A percentile compares a stretch with the other conserved stretches of the same genome.
Evolutionary conservation across 2,888 invertebrate genomes (phyloP).

Genomic region (Drosophila picticornis): DNA sequence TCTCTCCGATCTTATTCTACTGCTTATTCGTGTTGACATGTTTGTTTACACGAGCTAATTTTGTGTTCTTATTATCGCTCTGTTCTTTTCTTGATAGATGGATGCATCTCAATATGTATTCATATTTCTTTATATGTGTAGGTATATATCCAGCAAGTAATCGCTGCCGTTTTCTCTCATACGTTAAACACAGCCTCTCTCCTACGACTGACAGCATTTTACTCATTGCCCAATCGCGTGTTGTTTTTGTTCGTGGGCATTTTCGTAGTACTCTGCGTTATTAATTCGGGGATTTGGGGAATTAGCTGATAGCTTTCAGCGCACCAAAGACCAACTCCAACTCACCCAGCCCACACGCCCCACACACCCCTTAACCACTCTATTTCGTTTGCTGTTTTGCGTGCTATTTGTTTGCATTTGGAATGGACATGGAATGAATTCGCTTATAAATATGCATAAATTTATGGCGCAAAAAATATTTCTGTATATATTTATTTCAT

Average conservation of each 20-base stretch:
- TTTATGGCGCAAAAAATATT: constrained; percentile 57
- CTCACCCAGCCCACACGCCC: background rate
- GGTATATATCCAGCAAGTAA: too few relatives aligned
- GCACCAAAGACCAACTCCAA: background rate
- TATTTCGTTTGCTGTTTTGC: constrained; percentile 26
- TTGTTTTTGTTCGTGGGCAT: constrained; percentile 27
- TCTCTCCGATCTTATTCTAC: background rate
- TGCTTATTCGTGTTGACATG: constrained; percentile 62
- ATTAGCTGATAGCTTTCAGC: constrained; percentile 71
- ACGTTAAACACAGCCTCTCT: constrained; percentile 37
- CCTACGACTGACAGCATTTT: constrained; percentile 41
- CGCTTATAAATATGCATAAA: constrained; percentile 78
- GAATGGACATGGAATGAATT: constrained; percentile 74
- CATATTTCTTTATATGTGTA: too few relatives aligned
- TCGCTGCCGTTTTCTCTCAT: constrained; percentile 11
- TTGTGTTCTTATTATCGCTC: constrained; percentile 45
- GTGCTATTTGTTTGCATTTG: constrained; percentile 79
- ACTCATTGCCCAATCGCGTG: constrained; percentile 64
- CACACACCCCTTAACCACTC: background rate
- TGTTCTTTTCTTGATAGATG: constrained; percentile 4
- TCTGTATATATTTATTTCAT: constrained; percentile 18
- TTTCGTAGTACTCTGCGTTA: constrained; percentile 70
- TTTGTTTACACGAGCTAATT: constrained; percentile 78
- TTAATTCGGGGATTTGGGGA: constrained; percentile 81
- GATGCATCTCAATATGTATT: constrained; percentile 14